phyloP scores from a whole-genome alignment of 1,140 invertebrate species.

The Lordiphosa clarofinis region DNA sequence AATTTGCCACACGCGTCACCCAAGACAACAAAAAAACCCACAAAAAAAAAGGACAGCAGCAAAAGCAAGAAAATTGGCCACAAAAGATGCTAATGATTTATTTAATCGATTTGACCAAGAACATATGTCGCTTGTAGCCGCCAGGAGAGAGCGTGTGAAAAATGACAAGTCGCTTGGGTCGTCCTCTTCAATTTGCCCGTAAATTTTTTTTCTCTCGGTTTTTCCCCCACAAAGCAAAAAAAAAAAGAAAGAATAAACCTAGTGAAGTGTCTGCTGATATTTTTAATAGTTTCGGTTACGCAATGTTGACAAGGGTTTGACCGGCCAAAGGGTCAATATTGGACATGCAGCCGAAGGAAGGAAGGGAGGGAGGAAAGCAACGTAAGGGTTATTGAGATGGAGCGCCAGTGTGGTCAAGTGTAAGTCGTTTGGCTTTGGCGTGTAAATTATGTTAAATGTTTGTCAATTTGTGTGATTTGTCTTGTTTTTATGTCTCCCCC shows the following conservation, averaged over 20 bases:
- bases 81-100: conserved; percentile 80
- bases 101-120: conserved; percentile 80
- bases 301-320: conserved; percentile 73
- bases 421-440: conserved; percentile 60
- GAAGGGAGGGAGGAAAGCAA: background rate
- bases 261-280: conserved; percentile 64
- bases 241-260: background rate
- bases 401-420: conserved; percentile 52
- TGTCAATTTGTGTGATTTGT: conserved; percentile 76
- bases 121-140: conserved; percentile 58
- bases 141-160: conserved; percentile 53
- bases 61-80: conserved; percentile 68
- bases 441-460: conserved; percentile 78
- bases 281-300: conserved; percentile 76
- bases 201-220: background rate
- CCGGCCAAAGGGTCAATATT: conserved; percentile 66
- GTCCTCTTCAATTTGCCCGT: conserved; percentile 31
- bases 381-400: conserved; percentile 1
- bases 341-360: background rate
- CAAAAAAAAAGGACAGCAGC: conserved; percentile 21
- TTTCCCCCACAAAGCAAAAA: background rate
- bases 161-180: conserved; percentile 47
- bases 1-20: conserved; percentile 50
- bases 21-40: conserved; percentile 16
- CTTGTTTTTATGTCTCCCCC: conserved; percentile 29